phyloP scores from a whole-genome alignment of 2,113 vertebrate species.

The Labeo catla region DNA sequence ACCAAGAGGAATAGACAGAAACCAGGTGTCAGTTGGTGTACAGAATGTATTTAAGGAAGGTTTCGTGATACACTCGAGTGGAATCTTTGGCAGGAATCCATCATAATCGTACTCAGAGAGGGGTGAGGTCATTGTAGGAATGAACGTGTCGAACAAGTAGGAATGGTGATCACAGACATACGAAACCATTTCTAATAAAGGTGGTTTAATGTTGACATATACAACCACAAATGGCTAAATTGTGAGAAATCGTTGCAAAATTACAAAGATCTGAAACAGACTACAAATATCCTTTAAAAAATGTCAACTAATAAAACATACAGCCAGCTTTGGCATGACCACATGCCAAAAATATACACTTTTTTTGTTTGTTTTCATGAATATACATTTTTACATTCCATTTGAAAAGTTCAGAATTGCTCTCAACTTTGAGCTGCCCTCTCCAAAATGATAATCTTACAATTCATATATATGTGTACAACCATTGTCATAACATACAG shows the following conservation, averaged over 20 bases:
- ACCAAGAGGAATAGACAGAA: conserved; percentile 60
- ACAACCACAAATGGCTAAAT: conserved; percentile 32
- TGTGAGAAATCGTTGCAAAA: conserved; percentile 28
- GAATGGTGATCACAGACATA: conserved; percentile 11
- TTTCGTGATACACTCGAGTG: conserved; percentile 58
- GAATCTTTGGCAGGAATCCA: conserved; percentile 44
- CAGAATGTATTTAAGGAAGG: conserved; percentile 70
- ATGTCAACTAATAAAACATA: conserved; percentile 52
- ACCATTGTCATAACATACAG: conserved; percentile 74
- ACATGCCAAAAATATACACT: conserved; percentile 59
- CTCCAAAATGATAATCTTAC: conserved; percentile 79
- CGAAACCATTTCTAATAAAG: conserved; percentile 9
- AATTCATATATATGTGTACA: conserved; percentile 63
- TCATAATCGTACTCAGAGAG: conserved; percentile 19
- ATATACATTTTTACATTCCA: conserved; percentile 69
- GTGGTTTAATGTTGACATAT: conserved; percentile 41
- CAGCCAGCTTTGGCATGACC: conserved; percentile 60
- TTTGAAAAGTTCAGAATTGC: conserved; percentile 63
- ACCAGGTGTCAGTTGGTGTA: conserved; percentile 76
- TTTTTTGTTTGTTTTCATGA: conserved; percentile 52
- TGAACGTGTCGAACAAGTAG: neutral
- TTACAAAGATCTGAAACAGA: conserved; percentile 40
- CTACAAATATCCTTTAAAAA: conserved; percentile 48
- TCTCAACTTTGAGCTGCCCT: conserved; percentile 73
- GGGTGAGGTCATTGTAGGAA: neutral